Conservation (phyloP, 2,113 vertebrate genomes). For the Bos indicus region DNA sequence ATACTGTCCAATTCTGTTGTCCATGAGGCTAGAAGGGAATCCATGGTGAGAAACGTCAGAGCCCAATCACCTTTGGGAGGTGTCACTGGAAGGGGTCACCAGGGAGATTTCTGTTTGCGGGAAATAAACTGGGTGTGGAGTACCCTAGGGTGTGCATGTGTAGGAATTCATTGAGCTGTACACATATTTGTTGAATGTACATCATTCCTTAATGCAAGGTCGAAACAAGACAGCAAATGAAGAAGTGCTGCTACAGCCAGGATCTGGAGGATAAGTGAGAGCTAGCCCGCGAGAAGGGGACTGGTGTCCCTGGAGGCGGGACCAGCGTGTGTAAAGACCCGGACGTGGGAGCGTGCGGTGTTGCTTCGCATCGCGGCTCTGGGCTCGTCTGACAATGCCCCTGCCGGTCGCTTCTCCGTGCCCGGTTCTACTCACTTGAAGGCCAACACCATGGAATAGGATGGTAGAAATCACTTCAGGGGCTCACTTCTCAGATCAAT, state of each 20-base stretch:
- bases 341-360: rapidly evolving
- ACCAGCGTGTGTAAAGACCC: background rate
- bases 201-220: background rate
- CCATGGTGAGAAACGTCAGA: background rate
- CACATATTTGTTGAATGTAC: background rate
- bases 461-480: background rate
- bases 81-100: background rate
- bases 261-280: background rate
- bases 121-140: background rate
- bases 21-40: background rate
- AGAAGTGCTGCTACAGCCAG: background rate
- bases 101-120: background rate
- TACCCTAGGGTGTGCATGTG: rapidly evolving
- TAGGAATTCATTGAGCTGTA: background rate
- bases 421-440: background rate
- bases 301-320: background rate
- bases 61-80: background rate
- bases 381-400: background rate
- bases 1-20: no score
- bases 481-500: background rate
- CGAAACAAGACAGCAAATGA: background rate
- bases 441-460: background rate
- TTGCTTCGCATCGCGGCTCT: background rate
- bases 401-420: background rate
- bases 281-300: background rate